A percentile compares a stretch with the other conserved stretches of the same genome.
These are phyloP conservation scores for Marronus borbonicus DNA, from an alignment of 2,888 invertebrate species.

Conservation along the genomic window DNA sequence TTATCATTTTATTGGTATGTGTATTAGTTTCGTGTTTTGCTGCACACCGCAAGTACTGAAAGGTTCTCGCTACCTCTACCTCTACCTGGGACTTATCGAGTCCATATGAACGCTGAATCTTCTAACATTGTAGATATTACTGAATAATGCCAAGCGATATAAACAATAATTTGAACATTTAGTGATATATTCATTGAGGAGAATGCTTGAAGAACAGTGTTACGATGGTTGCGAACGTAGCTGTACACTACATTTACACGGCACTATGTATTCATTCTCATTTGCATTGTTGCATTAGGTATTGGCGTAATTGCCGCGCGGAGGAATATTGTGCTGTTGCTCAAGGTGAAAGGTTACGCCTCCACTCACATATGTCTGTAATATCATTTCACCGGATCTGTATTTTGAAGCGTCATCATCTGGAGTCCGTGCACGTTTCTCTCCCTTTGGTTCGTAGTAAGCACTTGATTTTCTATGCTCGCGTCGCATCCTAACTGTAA, in stretches of 20 bases:
- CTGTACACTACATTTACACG: slow-evolving; percentile 5
- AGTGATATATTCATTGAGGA: too few relatives aligned
- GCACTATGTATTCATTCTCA: slow-evolving; percentile 11
- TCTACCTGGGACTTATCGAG: too few relatives aligned
- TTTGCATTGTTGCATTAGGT: slow-evolving; percentile 43
- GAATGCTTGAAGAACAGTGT: too few relatives aligned
- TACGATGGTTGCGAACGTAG: background rate
- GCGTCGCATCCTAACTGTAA: slow-evolving; percentile 37
- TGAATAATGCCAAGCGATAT: too few relatives aligned
- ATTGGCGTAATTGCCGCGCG: slow-evolving; percentile 30
- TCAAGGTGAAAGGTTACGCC: slow-evolving; percentile 52
- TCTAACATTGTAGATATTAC: too few relatives aligned
- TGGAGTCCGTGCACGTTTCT: slow-evolving; percentile 17
- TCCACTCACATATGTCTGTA: slow-evolving; percentile 47
- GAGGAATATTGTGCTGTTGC: slow-evolving; percentile 33
- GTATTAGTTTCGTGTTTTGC: too few relatives aligned
- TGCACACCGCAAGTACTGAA: too few relatives aligned
- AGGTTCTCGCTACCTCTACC: too few relatives aligned
- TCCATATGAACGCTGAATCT: too few relatives aligned
- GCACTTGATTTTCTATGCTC: slow-evolving; percentile 37
- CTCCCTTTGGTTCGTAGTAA: background rate
- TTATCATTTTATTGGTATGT: too few relatives aligned
- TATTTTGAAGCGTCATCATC: slow-evolving; percentile 22
- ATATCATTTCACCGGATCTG: slow-evolving; percentile 47
- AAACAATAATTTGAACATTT: too few relatives aligned